These are phyloP conservation scores for Apamea monoglypha DNA, from an alignment of 2,888 invertebrate genomes.

Conservation along the genomic window DNA sequence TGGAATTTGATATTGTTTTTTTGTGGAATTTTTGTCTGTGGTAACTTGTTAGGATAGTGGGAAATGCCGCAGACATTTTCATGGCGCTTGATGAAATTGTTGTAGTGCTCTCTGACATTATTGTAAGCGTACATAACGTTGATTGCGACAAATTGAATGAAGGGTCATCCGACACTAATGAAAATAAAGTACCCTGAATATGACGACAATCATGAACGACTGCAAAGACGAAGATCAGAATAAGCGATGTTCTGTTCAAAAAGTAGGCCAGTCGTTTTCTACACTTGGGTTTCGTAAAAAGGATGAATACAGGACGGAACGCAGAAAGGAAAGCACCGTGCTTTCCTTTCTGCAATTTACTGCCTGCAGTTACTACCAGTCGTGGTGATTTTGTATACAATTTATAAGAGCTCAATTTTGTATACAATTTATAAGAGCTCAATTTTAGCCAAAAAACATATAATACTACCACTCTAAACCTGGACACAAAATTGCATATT, in stretches of 20 bases:
- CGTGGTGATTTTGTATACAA: neutral
- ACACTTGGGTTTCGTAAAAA: neutral
- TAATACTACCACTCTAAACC: neutral
- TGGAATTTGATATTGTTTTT: slow-evolving; percentile 64
- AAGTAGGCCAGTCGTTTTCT: neutral
- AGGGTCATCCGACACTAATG: neutral
- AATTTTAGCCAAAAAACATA: neutral
- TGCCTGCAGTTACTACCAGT: neutral
- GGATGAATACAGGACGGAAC: neutral
- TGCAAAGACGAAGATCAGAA: neutral
- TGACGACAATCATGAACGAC: neutral
- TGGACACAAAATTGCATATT: slow-evolving; percentile 24
- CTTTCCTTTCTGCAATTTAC: neutral
- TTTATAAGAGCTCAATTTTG: neutral
- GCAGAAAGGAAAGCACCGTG: no score
- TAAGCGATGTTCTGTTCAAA: neutral
- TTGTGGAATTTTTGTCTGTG: slow-evolving; percentile 40
- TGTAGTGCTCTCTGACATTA: slow-evolving; percentile 16
- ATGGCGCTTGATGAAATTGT: slow-evolving; percentile 42
- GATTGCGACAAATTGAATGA: neutral
- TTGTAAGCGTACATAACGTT: slow-evolving; percentile 1
- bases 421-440: neutral
- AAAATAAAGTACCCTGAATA: neutral
- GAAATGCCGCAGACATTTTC: slow-evolving; percentile 49
- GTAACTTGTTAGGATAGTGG: slow-evolving; percentile 42